Evolutionary conservation across 2,888 invertebrate species (phyloP).

Genomic region (Gibbula magus): DNA sequence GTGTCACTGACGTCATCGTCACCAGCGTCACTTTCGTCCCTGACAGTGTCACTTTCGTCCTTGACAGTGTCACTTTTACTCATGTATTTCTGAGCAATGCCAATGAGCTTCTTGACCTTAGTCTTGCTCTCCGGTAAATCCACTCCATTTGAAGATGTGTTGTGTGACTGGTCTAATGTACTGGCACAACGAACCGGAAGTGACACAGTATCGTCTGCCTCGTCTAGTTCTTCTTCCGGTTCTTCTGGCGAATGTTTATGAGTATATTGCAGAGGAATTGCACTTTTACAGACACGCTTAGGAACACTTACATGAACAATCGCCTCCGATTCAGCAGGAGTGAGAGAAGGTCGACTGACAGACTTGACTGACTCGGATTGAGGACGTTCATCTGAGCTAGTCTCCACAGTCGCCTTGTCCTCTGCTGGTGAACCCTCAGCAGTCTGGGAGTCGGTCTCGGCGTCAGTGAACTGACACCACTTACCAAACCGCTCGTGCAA

Average conservation of each 20-base stretch:
- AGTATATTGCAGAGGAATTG: background rate
- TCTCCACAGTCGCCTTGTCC: background rate
- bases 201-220: background rate
- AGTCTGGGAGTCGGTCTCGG: background rate
- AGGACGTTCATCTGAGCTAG: background rate
- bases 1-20: slow-evolving; percentile 39
- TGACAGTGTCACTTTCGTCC: background rate
- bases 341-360: background rate
- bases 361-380: background rate
- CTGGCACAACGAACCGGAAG: background rate
- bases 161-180: background rate
- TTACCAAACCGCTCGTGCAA: slow-evolving; percentile 29
- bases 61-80: background rate
- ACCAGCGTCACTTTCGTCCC: slow-evolving; percentile 23
- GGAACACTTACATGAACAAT: background rate
- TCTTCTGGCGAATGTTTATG: background rate
- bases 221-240: background rate
- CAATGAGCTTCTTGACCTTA: background rate
- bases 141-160: background rate
- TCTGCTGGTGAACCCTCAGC: background rate
- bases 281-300: slow-evolving; percentile 3
- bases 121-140: background rate
- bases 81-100: slow-evolving; percentile 1
- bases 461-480: background rate
- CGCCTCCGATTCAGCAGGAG: too few species aligned